These are phyloP conservation scores for Kryptolebias marmoratus DNA, from an alignment of 2,113 vertebrate genomes.

Conservation along the genomic window DNA sequence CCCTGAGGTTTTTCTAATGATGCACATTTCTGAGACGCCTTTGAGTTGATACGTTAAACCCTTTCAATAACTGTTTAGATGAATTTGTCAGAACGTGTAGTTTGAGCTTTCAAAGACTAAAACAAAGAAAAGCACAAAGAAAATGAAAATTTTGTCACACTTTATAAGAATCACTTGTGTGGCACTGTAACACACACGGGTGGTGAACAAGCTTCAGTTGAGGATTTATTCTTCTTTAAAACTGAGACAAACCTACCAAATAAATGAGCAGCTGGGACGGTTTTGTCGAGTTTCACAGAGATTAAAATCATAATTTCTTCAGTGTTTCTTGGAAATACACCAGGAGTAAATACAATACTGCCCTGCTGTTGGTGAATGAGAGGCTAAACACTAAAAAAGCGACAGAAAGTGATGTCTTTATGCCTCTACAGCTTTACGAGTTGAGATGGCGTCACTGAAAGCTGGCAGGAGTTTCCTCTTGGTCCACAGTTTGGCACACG, in stretches of 20 bases:
- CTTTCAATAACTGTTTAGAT: no score
- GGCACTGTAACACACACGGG: no score
- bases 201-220: not conserved
- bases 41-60: not conserved
- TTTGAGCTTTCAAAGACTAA: no score
- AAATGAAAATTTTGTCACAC: no score
- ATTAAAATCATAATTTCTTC: slow-evolving; percentile 1
- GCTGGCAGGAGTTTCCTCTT: slow-evolving; percentile 25
- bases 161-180: no score
- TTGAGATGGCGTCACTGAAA: slow-evolving; percentile 29
- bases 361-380: slow-evolving; percentile 1
- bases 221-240: not conserved
- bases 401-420: slow-evolving; percentile 42
- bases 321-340: slow-evolving; percentile 7
- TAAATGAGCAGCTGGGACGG: not conserved
- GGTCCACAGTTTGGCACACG: slow-evolving; percentile 44
- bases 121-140: no score
- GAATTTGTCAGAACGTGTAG: no score
- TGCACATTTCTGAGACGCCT: slow-evolving; percentile 1
- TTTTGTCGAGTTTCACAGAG: not conserved
- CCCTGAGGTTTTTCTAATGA: slow-evolving; percentile 27
- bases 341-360: slow-evolving; percentile 9
- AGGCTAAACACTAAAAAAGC: not conserved
- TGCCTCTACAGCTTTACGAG: slow-evolving; percentile 46
- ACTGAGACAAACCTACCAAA: not conserved